A percentile compares a stretch with the other conserved stretches of the same genome.
Conservation (phyloP, 2,888 invertebrate genomes). For the Caenorhabditis auriculariae region DNA sequence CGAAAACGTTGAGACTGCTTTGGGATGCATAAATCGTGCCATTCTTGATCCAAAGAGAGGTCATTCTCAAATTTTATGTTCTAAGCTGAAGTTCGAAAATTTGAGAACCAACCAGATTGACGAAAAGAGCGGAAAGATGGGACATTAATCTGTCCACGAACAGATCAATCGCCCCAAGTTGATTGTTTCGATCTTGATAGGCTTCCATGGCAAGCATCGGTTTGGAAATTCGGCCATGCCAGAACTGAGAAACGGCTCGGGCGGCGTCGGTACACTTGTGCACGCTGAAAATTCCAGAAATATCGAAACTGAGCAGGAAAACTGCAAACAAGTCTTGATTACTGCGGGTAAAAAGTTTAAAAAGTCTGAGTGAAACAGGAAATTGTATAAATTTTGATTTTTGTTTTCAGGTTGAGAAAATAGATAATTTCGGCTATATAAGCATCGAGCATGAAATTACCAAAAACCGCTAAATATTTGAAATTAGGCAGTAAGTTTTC, state of each 20-base stretch:
- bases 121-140: constrained; percentile 89
- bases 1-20: constrained; percentile 80
- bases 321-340: too few relatives aligned
- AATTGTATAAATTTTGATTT: neutral
- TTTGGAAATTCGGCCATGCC: constrained; percentile 38
- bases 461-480: too few relatives aligned
- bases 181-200: constrained; percentile 52
- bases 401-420: too few relatives aligned
- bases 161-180: constrained; percentile 76
- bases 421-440: too few relatives aligned
- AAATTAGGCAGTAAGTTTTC: too few relatives aligned
- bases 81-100: neutral
- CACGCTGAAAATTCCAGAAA: constrained; percentile 51
- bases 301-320: too few relatives aligned
- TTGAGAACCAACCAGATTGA: constrained; percentile 75
- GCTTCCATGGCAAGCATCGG: constrained; percentile 45
- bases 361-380: too few relatives aligned
- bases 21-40: constrained; percentile 72
- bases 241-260: constrained; percentile 44
- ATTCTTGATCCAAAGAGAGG: constrained; percentile 45
- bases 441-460: too few relatives aligned
- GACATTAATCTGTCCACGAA: constrained; percentile 82
- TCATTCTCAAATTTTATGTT: constrained; percentile 29
- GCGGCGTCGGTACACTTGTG: constrained; percentile 58
- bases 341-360: too few relatives aligned